Evolutionary conservation across 2,888 invertebrate genomes (phyloP).

Genomic region (Melanotus villosus): DNA sequence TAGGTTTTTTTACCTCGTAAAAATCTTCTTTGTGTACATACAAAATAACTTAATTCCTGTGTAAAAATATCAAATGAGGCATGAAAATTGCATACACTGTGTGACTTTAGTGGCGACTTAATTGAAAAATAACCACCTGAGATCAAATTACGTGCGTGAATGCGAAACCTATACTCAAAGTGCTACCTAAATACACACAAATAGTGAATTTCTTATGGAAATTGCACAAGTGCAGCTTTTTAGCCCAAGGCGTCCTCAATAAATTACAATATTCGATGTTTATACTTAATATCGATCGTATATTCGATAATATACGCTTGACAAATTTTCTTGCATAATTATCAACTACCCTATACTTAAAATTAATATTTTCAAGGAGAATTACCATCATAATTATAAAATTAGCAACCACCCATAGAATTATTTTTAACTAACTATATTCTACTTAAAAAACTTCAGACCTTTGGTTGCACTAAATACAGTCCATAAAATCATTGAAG

Average conservation of each 20-base stretch:
- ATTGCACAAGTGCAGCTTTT: slow-evolving; percentile 58
- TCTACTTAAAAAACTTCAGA: too few relatives aligned
- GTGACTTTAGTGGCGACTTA: slow-evolving; percentile 44
- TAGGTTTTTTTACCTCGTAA: background rate
- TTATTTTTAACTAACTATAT: too few relatives aligned
- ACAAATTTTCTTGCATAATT: too few relatives aligned
- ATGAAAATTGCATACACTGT: slow-evolving; percentile 24
- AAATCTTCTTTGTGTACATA: slow-evolving; percentile 4
- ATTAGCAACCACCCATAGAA: too few relatives aligned
- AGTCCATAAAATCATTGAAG: too few relatives aligned
- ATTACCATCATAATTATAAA: too few relatives aligned
- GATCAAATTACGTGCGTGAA: slow-evolving; percentile 56
- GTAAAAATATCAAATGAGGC: slow-evolving; percentile 19
- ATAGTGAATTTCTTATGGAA: slow-evolving; percentile 62
- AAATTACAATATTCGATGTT: slow-evolving; percentile 52
- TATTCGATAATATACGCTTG: background rate
- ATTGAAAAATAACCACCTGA: slow-evolving; percentile 60
- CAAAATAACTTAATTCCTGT: slow-evolving; percentile 25
- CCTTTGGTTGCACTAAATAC: too few relatives aligned
- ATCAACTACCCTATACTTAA: too few relatives aligned
- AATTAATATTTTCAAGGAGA: too few relatives aligned
- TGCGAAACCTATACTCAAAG: slow-evolving; percentile 46
- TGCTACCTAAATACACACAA: slow-evolving; percentile 58
- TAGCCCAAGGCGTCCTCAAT: slow-evolving; percentile 54
- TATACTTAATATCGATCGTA: slow-evolving; percentile 9